Conservation (phyloP, 2,888 invertebrate genomes). For the Byasa hedistus region DNA sequence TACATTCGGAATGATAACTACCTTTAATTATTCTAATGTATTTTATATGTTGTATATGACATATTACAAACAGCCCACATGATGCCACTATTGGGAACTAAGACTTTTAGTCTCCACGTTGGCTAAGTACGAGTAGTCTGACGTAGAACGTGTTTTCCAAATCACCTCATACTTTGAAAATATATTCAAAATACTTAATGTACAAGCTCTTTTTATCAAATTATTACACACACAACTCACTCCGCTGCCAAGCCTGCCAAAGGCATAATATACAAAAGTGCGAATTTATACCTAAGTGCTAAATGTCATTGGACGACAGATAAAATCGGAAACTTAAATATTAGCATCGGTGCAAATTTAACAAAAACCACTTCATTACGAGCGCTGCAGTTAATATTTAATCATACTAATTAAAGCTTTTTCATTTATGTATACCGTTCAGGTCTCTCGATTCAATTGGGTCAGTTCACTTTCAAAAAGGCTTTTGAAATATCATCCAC, state of each 20-base stretch:
- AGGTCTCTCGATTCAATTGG: not conserved
- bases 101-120: too few species aligned
- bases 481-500: slow-evolving; percentile 14
- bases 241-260: not conserved
- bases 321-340: slow-evolving; percentile 1
- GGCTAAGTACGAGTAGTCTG: too few species aligned
- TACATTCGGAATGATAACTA: not conserved
- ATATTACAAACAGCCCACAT: too few species aligned
- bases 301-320: not conserved
- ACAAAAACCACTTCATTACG: not conserved
- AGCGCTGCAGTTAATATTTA: slow-evolving; percentile 7
- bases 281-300: not conserved
- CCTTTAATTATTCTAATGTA: not conserved
- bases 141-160: too few species aligned
- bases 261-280: not conserved
- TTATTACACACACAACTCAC: not conserved
- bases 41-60: too few species aligned
- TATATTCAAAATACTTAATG: not conserved
- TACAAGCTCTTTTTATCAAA: not conserved
- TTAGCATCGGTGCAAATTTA: not conserved
- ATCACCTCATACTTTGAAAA: too few species aligned
- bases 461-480: slow-evolving; percentile 11
- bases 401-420: slow-evolving; percentile 6
- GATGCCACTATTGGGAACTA: too few species aligned
- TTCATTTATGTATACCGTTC: not conserved